Conservation (phyloP, 2,888 invertebrate genomes). For the Melanargia galathea region DNA sequence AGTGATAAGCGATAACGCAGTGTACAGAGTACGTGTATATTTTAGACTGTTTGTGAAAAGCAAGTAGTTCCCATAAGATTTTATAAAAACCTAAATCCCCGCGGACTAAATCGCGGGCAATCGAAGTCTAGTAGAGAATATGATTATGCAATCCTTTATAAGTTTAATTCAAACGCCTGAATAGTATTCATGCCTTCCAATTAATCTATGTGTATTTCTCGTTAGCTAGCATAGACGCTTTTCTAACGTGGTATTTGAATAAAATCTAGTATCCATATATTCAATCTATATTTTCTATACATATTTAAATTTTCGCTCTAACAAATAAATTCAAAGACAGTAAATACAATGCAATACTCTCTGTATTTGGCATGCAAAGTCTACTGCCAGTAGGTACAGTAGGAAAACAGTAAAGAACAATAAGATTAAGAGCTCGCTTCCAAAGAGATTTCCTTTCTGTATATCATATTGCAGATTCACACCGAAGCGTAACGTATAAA, state of each 20-base stretch:
- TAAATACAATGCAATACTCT: conserved; percentile 23
- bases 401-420: conserved; percentile 60
- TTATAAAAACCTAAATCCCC: too few species aligned
- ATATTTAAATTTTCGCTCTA: conserved; percentile 3
- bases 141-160: too few species aligned
- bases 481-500: conserved; percentile 34
- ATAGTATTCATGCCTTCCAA: too few species aligned
- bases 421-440: conserved; percentile 64
- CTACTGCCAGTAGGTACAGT: conserved; percentile 40
- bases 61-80: too few species aligned
- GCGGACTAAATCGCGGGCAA: too few species aligned
- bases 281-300: not conserved
- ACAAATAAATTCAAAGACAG: conserved; percentile 25
- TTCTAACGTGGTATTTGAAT: not conserved
- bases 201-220: too few species aligned
- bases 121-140: too few species aligned
- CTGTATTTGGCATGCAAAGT: conserved; percentile 39
- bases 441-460: conserved; percentile 61
- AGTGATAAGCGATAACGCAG: too few species aligned
- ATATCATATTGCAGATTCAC: conserved; percentile 46
- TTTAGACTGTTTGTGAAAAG: too few species aligned
- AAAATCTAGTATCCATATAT: conserved; percentile 9
- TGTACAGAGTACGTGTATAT: too few species aligned
- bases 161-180: too few species aligned
- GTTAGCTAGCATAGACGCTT: too few species aligned